These are phyloP conservation scores for Muntiacus muntjak DNA, from an alignment of 2,113 vertebrate genomes.

Conservation along the genomic window DNA sequence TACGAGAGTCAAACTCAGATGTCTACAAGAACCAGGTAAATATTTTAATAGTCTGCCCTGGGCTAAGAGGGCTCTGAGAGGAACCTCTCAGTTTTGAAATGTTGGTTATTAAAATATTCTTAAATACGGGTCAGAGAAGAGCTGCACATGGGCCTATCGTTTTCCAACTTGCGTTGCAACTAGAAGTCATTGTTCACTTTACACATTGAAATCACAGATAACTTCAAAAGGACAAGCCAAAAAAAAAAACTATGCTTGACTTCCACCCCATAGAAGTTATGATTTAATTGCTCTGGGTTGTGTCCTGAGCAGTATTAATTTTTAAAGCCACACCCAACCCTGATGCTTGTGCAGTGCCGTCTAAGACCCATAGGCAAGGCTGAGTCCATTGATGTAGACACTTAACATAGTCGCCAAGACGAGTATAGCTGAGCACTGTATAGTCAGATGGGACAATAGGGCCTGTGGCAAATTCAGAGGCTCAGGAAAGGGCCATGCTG, in stretches of 20 bases:
- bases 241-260: background rate
- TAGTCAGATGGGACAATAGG: background rate
- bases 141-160: background rate
- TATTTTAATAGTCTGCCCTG: background rate
- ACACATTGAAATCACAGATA: background rate
- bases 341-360: background rate
- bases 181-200: background rate
- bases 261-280: background rate
- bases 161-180: background rate
- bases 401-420: background rate
- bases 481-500: background rate
- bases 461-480: background rate
- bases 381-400: background rate
- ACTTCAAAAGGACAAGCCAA: background rate
- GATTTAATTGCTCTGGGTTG: background rate
- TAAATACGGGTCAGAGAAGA: background rate
- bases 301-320: background rate
- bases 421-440: background rate
- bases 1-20: background rate
- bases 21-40: background rate
- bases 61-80: background rate
- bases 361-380: background rate
- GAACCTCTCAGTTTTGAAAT: background rate
- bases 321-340: background rate
- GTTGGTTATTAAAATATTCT: background rate